These are phyloP conservation scores for Drosophila neocordata DNA, from an alignment of 1,140 invertebrate genomes.

Conservation along the genomic window DNA sequence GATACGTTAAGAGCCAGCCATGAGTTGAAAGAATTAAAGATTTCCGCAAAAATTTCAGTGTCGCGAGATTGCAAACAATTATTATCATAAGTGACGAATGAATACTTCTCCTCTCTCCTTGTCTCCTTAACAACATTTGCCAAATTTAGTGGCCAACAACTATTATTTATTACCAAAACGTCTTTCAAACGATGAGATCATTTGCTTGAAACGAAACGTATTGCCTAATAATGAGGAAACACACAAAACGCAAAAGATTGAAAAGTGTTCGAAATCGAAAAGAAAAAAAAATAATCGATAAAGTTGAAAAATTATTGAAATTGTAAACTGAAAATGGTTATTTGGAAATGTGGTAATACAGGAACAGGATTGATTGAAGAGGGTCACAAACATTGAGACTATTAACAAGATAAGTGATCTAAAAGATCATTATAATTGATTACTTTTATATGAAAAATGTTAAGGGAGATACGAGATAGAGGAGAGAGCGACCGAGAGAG, in stretches of 20 bases:
- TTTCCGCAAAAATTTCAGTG: neutral
- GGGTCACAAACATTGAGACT: neutral
- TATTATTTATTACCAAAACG: neutral
- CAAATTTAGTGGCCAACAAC: slow-evolving; percentile 5
- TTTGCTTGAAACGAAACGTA: neutral
- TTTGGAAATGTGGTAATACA: neutral
- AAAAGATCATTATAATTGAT: too few species aligned
- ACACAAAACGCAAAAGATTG: neutral
- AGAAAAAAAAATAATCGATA: too few species aligned
- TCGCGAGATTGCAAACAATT: neutral
- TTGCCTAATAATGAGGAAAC: slow-evolving; percentile 8
- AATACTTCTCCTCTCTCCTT: too few species aligned
- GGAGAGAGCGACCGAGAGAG: neutral
- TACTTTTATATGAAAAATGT: too few species aligned
- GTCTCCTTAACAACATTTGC: neutral
- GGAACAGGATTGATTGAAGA: neutral
- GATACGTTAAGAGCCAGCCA: too few species aligned
- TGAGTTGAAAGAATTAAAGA: too few species aligned
- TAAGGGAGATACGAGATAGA: neutral
- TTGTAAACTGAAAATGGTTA: too few species aligned
- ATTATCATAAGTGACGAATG: neutral
- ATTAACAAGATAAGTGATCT: too few species aligned
- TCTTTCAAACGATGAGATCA: slow-evolving; percentile 5
- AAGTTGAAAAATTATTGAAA: too few species aligned
- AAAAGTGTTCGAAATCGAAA: neutral